Percentiles rank a stretch among this genome's conserved stretches.
These are phyloP conservation scores for Tinea trinotella DNA, from an alignment of 2,888 invertebrate genomes.

Conservation along the genomic window DNA sequence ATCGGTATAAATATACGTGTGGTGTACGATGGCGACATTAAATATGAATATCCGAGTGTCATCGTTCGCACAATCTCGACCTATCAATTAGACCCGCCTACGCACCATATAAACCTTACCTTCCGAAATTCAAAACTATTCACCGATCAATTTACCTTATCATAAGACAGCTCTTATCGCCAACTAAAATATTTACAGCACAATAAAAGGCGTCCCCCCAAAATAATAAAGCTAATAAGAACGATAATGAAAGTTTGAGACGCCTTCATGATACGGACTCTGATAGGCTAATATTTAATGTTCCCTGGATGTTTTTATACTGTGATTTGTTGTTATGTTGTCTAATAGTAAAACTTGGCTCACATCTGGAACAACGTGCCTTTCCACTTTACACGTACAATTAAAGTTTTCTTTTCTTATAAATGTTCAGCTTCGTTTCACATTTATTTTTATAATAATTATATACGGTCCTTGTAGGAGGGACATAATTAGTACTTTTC, in stretches of 20 bases:
- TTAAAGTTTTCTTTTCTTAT: background rate
- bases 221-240: constrained; percentile 60
- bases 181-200: constrained; percentile 67
- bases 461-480: background rate
- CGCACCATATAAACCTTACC: constrained; percentile 51
- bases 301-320: constrained; percentile 18
- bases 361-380: background rate
- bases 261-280: constrained; percentile 24
- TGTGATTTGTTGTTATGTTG: constrained; percentile 21
- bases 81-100: constrained; percentile 61
- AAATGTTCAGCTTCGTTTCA: background rate
- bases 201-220: constrained; percentile 57
- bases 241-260: constrained; percentile 46
- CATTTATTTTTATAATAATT: background rate
- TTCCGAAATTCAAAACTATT: constrained; percentile 41
- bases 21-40: constrained; percentile 36
- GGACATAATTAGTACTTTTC: background rate
- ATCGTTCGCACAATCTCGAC: constrained; percentile 52
- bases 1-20: constrained; percentile 43
- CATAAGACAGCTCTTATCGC: constrained; percentile 53
- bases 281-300: constrained; percentile 22
- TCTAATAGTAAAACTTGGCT: background rate
- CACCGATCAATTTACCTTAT: constrained; percentile 66
- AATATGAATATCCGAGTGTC: constrained; percentile 51
- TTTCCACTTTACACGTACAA: background rate